Conservation (phyloP, 2,797 vertebrate species). For the Lepus townsendii region DNA sequence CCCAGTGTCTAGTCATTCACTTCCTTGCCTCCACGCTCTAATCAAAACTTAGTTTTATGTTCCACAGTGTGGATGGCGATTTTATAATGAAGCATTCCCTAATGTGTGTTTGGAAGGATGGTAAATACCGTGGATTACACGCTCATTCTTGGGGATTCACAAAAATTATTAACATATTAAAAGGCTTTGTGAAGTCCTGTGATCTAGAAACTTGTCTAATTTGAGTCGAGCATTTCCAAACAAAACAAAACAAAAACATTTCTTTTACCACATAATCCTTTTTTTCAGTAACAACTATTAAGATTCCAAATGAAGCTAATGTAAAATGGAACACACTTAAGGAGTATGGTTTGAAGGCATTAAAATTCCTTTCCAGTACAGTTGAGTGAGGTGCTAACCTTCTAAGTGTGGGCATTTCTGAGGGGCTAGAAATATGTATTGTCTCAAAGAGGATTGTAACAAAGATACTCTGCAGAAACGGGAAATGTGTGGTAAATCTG, state of each 20-base stretch:
- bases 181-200: slow-evolving; percentile 42
- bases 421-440: not conserved
- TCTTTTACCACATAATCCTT: slow-evolving; percentile 37
- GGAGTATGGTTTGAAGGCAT: slow-evolving; percentile 10
- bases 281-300: slow-evolving; percentile 33
- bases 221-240: slow-evolving; percentile 55
- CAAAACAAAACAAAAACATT: slow-evolving; percentile 23
- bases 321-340: slow-evolving; percentile 22
- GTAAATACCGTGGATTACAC: slow-evolving; percentile 3
- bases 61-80: not conserved
- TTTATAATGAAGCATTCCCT: slow-evolving; percentile 12
- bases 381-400: not conserved
- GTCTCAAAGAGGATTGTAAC: not conserved
- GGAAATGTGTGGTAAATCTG: not conserved
- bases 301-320: slow-evolving; percentile 38
- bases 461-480: not conserved
- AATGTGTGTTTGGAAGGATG: slow-evolving; percentile 22
- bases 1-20: not conserved
- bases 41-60: slow-evolving; percentile 17
- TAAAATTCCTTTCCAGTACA: slow-evolving; percentile 17
- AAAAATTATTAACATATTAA: slow-evolving; percentile 62
- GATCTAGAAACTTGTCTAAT: slow-evolving; percentile 64
- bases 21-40: not conserved
- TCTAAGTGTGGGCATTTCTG: not conserved
- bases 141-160: slow-evolving; percentile 48